Evolutionary conservation across 2,888 invertebrate species (phyloP).

Genomic region (Brachypalpus laphriformis): DNA sequence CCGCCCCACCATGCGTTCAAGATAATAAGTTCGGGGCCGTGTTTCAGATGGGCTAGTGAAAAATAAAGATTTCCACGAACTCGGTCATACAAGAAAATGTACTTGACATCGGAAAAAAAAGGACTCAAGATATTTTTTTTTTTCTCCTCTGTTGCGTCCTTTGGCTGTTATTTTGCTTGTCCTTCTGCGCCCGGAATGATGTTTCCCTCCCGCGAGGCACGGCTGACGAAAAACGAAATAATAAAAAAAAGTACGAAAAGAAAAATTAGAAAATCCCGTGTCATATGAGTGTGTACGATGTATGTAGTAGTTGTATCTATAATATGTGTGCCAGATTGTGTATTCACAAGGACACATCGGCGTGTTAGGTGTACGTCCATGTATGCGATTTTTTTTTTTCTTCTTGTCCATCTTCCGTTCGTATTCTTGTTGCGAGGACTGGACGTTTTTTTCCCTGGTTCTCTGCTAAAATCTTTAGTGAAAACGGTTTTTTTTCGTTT

Average conservation of each 20-base stretch:
- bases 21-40: not conserved
- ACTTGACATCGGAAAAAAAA: constrained; percentile 62
- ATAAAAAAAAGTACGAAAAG: constrained; percentile 33
- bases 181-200: constrained; percentile 35
- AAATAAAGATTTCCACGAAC: constrained; percentile 60
- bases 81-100: constrained; percentile 63
- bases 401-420: constrained; percentile 20
- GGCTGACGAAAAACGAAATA: constrained; percentile 40
- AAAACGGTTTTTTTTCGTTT: constrained; percentile 36
- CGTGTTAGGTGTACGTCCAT: constrained; percentile 6
- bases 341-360: constrained; percentile 64
- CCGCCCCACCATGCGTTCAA: not conserved
- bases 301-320: constrained; percentile 49
- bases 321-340: constrained; percentile 55
- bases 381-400: constrained; percentile 6
- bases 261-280: constrained; percentile 60
- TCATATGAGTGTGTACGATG: constrained; percentile 51
- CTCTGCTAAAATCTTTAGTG: constrained; percentile 53
- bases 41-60: constrained; percentile 36
- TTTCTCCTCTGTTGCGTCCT: not conserved
- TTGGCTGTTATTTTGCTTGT: constrained; percentile 45
- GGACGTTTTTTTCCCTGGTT: constrained; percentile 7
- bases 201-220: constrained; percentile 62
- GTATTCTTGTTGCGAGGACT: constrained; percentile 32
- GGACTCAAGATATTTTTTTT: constrained; percentile 19